Evolutionary conservation across 2,113 vertebrate species (phyloP).

Genomic region (Motacilla tschutschensis): DNA sequence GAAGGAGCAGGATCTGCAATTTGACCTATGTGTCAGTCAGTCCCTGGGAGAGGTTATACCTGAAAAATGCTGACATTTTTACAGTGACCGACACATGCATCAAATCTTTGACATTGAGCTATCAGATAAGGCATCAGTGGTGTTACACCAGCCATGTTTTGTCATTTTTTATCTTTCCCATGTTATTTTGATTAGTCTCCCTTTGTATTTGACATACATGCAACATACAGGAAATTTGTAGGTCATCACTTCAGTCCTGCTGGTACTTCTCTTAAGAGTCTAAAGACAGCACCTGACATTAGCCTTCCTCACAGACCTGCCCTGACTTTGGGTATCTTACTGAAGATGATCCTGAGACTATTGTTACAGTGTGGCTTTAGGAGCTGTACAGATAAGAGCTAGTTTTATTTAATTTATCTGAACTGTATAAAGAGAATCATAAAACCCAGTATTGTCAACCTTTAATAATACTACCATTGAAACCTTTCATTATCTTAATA

Average conservation of each 20-base stretch:
- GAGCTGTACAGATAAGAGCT: constrained; percentile 44
- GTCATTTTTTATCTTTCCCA: not conserved
- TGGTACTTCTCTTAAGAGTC: not conserved
- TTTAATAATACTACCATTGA: constrained; percentile 48
- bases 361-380: constrained; percentile 16
- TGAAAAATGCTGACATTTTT: not conserved
- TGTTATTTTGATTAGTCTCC: not conserved
- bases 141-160: not conserved
- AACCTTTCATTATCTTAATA: constrained; percentile 64
- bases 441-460: constrained; percentile 35
- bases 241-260: not conserved
- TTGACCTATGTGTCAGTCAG: not conserved
- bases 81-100: not conserved
- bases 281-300: not conserved
- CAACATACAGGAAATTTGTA: constrained; percentile 17
- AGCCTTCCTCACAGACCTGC: not conserved
- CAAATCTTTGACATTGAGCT: not conserved
- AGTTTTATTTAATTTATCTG: constrained; percentile 61
- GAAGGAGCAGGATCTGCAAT: not conserved
- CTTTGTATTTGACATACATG: not conserved
- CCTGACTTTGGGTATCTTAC: not conserved
- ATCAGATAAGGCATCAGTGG: not conserved
- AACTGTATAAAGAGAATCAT: constrained; percentile 38
- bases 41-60: not conserved
- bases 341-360: not conserved